Evolutionary conservation across 1,140 invertebrate species (phyloP).

Genomic region (Procambarus clarkii): DNA sequence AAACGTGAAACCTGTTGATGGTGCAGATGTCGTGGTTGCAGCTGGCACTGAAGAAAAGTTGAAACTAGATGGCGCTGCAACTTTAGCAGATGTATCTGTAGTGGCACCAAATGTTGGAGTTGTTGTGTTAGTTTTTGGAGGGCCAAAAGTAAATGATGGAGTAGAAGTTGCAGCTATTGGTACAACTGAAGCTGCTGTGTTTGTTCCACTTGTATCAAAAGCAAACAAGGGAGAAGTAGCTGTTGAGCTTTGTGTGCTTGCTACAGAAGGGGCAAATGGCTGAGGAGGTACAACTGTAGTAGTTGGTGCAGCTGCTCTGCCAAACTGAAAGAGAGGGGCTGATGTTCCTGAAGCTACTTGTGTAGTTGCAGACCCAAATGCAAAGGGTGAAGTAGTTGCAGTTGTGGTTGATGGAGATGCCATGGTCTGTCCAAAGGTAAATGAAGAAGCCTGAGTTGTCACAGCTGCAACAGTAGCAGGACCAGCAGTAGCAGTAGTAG

Average conservation of each 20-base stretch:
- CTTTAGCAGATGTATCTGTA: not conserved
- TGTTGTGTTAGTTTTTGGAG: not conserved
- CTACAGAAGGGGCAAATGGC: conserved; percentile 9
- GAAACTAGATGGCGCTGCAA: not conserved
- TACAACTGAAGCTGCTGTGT: not conserved
- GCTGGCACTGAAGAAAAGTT: not conserved
- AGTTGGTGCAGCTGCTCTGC: not conserved
- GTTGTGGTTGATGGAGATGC: not conserved
- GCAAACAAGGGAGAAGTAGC: not conserved
- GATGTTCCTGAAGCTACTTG: not conserved
- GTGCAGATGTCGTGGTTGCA: not conserved
- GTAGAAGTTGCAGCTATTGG: not conserved
- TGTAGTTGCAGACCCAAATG: not conserved
- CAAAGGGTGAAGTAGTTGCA: not conserved
- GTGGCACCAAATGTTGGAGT: not conserved
- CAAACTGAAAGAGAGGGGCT: not conserved
- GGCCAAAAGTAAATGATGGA: not conserved
- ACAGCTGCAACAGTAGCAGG: not conserved
- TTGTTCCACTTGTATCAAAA: not conserved
- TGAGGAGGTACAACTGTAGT: not conserved
- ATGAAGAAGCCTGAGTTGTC: not conserved
- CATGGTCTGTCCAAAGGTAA: not conserved
- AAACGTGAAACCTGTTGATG: not conserved
- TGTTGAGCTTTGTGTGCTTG: not conserved
- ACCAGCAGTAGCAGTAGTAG: too few relatives aligned